A percentile compares a stretch with the other conserved stretches of the same genome.
These are phyloP conservation scores for Phortica magna DNA, from an alignment of 2,888 invertebrate genomes.

Conservation along the genomic window DNA sequence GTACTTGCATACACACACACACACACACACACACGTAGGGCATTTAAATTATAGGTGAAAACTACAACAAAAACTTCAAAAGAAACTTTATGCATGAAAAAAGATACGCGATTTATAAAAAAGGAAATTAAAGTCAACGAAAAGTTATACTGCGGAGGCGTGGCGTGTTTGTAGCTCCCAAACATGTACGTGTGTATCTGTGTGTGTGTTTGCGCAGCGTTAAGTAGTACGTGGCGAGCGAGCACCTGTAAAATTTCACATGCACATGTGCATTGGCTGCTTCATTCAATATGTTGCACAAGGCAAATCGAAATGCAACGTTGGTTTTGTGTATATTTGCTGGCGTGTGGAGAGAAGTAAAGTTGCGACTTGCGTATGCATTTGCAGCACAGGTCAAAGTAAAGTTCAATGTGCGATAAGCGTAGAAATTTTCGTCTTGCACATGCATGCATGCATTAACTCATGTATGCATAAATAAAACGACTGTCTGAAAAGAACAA, in stretches of 20 bases:
- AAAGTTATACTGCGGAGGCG: not conserved
- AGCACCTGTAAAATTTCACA: no score
- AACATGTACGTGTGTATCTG: slow-evolving; percentile 31
- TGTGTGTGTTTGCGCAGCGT: slow-evolving; percentile 17
- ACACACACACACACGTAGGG: not conserved
- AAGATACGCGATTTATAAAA: not conserved
- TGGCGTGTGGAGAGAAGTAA: not conserved
- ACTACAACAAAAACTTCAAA: slow-evolving; percentile 14
- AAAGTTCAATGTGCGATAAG: slow-evolving; percentile 63
- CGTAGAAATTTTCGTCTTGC: not conserved
- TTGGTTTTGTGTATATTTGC: no score
- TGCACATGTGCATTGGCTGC: no score
- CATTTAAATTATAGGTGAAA: not conserved
- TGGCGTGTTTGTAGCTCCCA: not conserved
- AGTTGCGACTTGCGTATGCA: not conserved
- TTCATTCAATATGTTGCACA: no score
- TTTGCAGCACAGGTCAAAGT: slow-evolving; percentile 44
- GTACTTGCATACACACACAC: not conserved
- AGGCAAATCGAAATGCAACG: no score
- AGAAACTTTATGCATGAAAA: not conserved
- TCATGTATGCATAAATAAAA: slow-evolving; percentile 17
- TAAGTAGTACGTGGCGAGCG: not conserved
- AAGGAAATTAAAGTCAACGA: slow-evolving; percentile 27
- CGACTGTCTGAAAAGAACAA: slow-evolving; percentile 30
- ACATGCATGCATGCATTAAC: not conserved